phyloP scores from a whole-genome alignment of 2,113 vertebrate genomes.

The Eira barbara region DNA sequence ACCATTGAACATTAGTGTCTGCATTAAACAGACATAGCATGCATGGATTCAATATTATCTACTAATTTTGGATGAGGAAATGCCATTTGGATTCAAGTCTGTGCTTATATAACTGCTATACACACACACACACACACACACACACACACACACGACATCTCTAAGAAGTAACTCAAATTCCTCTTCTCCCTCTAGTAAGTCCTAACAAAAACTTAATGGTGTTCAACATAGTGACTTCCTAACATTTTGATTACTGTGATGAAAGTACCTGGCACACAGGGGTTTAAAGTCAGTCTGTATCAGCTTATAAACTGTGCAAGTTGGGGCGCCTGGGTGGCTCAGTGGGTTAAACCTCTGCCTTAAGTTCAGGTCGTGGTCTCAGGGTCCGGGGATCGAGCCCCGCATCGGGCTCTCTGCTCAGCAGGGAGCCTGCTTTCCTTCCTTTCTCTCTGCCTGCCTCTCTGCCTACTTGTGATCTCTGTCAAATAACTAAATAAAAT shows the following conservation, averaged over 20 bases:
- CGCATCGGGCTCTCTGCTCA: too few species aligned
- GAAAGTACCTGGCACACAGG: slow-evolving; percentile 59
- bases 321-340: too few species aligned
- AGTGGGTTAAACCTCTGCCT: too few species aligned
- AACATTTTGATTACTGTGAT: slow-evolving; percentile 53
- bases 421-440: too few species aligned
- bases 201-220: slow-evolving; percentile 50
- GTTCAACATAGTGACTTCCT: slow-evolving; percentile 54
- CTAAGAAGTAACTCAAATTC: slow-evolving; percentile 34
- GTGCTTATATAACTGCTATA: slow-evolving; percentile 52
- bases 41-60: slow-evolving; percentile 57
- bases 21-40: slow-evolving; percentile 70
- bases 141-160: neutral
- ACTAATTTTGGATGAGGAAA: slow-evolving; percentile 63
- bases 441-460: too few species aligned
- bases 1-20: slow-evolving; percentile 75
- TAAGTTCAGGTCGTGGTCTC: too few species aligned
- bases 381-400: too few species aligned
- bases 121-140: neutral
- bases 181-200: neutral
- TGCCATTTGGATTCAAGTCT: slow-evolving; percentile 53
- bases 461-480: too few species aligned
- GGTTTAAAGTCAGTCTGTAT: slow-evolving; percentile 69
- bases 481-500: too few species aligned
- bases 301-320: neutral